These are phyloP conservation scores for Amniataba percoides DNA, from an alignment of 2,797 vertebrate species.

Conservation along the genomic window DNA sequence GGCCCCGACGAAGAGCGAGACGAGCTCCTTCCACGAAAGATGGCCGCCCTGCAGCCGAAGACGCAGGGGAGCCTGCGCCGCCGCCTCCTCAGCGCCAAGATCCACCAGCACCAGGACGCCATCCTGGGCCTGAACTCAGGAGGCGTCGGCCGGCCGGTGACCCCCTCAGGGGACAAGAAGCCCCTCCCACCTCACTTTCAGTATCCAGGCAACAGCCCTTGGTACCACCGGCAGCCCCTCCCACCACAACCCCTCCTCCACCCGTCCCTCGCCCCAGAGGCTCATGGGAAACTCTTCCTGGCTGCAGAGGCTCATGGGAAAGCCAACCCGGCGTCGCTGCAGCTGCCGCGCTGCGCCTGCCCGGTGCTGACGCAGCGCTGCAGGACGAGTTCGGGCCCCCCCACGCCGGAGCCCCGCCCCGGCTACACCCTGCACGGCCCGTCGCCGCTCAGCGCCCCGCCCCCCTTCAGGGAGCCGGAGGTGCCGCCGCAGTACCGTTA, in stretches of 20 bases:
- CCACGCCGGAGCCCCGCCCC: constrained; percentile 41
- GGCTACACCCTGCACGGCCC: constrained; percentile 32
- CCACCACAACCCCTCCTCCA: constrained; percentile 35
- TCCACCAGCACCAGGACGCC: constrained; percentile 72
- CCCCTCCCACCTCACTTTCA: constrained; percentile 52
- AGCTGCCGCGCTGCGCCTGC: constrained; percentile 28
- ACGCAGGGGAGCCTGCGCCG: constrained; percentile 76
- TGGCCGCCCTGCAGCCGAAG: constrained; percentile 68
- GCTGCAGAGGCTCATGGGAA: constrained; percentile 40
- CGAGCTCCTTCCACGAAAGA: constrained; percentile 75
- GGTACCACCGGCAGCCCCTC: constrained; percentile 48
- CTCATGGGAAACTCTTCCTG: constrained; percentile 51
- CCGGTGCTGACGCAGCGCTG: constrained; percentile 42
- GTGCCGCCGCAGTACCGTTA: constrained; percentile 67
- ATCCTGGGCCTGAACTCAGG: constrained; percentile 24
- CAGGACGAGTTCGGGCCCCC: constrained; percentile 50
- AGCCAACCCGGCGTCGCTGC: neutral
- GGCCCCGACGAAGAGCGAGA: constrained; percentile 62
- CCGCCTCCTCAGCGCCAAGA: constrained; percentile 75
- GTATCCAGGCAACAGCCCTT: constrained; percentile 52
- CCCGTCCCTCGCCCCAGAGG: constrained; percentile 26
- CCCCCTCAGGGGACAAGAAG: constrained; percentile 29
- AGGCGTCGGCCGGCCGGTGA: accelerated
- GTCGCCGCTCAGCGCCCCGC: neutral
- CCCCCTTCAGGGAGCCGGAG: constrained; percentile 18